Conservation (phyloP, 2,888 invertebrate species). For the Cremastobaeus sp. region DNA sequence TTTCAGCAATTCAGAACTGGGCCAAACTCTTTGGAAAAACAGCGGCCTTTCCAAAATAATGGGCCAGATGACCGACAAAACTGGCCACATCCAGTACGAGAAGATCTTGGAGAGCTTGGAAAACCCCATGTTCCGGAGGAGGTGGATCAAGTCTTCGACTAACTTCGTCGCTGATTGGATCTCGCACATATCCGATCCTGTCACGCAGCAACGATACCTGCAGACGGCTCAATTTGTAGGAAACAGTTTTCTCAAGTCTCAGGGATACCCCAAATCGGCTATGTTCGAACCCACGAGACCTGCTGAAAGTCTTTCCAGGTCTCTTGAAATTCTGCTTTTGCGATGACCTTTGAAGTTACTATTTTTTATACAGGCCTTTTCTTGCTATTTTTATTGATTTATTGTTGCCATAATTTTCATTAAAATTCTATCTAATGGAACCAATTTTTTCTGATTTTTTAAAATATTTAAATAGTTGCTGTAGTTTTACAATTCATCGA, state of each 20-base stretch:
- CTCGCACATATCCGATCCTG: slow-evolving; percentile 86
- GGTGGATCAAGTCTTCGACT: slow-evolving; percentile 89
- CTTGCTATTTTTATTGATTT: no score
- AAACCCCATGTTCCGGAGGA: slow-evolving; percentile 87
- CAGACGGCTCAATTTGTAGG: slow-evolving; percentile 84
- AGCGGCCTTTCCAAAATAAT: slow-evolving; percentile 85
- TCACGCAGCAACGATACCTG: slow-evolving; percentile 87
- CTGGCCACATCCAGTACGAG: slow-evolving; percentile 86
- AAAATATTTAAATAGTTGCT: no score
- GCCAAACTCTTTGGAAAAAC: slow-evolving; percentile 85
- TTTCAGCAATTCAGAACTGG: slow-evolving; percentile 85
- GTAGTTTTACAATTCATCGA: no score
- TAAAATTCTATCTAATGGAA: no score
- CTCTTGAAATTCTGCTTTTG: slow-evolving; percentile 2
- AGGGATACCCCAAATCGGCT: slow-evolving; percentile 86
- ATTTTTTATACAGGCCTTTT: no score
- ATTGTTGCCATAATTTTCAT: neutral
- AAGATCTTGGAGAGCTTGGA: slow-evolving; percentile 88
- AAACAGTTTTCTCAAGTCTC: slow-evolving; percentile 87
- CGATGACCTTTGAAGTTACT: no score
- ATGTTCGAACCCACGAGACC: slow-evolving; percentile 85
- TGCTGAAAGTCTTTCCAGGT: slow-evolving; percentile 84
- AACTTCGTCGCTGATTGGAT: slow-evolving; percentile 87
- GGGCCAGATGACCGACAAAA: slow-evolving; percentile 84
- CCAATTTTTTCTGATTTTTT: no score